Evolutionary conservation across 2,113 vertebrate species (phyloP).

Genomic region (Galeopterus variegatus): DNA sequence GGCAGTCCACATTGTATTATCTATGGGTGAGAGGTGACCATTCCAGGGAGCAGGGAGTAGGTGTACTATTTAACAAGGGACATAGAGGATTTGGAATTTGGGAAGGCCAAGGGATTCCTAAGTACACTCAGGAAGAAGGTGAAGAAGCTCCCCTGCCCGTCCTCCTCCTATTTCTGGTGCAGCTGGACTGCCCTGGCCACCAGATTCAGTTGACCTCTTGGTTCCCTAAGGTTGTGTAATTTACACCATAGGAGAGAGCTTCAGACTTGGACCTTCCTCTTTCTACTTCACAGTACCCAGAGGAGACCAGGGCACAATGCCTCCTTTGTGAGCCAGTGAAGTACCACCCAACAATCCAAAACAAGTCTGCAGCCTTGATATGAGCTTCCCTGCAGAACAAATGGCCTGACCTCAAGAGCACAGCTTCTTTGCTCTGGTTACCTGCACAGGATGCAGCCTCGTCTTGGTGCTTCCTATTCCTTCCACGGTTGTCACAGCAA

Average conservation of each 20-base stretch:
- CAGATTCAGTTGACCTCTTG: neutral
- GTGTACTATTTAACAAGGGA: neutral
- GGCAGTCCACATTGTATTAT: neutral
- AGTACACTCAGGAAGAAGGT: neutral
- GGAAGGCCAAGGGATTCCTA: neutral
- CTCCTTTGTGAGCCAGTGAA: neutral
- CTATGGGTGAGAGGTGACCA: neutral
- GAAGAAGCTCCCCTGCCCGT: accelerated
- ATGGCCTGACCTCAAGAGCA: no score
- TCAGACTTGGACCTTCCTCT: neutral
- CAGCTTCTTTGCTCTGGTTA: conserved; percentile 50
- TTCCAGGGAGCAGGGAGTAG: neutral
- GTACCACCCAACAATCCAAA: neutral
- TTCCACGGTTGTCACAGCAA: conserved; percentile 96
- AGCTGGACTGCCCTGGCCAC: neutral
- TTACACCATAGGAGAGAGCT: neutral
- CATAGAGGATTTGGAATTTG: neutral
- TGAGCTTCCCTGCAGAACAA: neutral
- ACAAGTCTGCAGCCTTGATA: neutral
- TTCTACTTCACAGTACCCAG: neutral
- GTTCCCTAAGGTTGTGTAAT: no score
- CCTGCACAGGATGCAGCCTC: conserved; percentile 96
- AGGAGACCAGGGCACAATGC: accelerated
- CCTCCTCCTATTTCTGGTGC: neutral
- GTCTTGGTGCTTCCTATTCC: conserved; percentile 95